These are phyloP conservation scores for Orius laevigatus DNA, from an alignment of 1,140 invertebrate species.

Conservation along the genomic window DNA sequence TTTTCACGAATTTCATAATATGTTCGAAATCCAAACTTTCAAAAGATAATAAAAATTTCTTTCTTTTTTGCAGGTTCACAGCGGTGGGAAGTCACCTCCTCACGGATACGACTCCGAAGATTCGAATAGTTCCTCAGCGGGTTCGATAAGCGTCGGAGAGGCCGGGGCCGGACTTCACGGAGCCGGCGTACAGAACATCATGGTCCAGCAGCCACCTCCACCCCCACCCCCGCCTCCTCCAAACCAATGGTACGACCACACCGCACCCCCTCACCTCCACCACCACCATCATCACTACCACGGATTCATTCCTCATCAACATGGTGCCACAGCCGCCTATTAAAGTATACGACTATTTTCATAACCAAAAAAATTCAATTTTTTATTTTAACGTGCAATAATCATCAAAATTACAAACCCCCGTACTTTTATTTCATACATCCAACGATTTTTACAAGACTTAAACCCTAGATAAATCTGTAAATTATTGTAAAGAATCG, in stretches of 20 bases:
- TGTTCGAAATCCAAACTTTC: too few species aligned
- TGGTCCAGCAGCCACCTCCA: constrained; percentile 23
- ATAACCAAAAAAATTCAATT: too few species aligned
- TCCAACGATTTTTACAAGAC: too few species aligned
- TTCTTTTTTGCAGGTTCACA: constrained; percentile 26
- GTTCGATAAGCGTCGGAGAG: constrained; percentile 29
- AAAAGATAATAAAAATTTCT: too few species aligned
- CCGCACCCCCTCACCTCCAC: constrained; percentile 35
- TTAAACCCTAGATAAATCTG: too few species aligned
- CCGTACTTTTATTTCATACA: too few species aligned
- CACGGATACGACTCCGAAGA: constrained; percentile 37
- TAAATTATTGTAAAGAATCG: too few species aligned
- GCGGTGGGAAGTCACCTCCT: constrained; percentile 23
- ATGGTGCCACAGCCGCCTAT: constrained; percentile 22
- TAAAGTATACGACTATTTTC: constrained; percentile 9
- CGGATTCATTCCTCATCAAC: constrained; percentile 12
- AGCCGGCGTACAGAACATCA: constrained; percentile 28
- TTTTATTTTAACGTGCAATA: too few species aligned
- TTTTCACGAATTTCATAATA: too few species aligned
- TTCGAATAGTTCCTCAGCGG: constrained; percentile 35
- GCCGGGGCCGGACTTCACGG: constrained; percentile 29
- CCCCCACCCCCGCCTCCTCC: constrained; percentile 29
- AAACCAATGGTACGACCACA: constrained; percentile 29
- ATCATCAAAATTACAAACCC: too few species aligned
- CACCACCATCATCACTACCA: constrained; percentile 24